Base-by-base conservation (phyloP, 2,113 vertebrate genomes). In the Suncus etruscus region DNA sequence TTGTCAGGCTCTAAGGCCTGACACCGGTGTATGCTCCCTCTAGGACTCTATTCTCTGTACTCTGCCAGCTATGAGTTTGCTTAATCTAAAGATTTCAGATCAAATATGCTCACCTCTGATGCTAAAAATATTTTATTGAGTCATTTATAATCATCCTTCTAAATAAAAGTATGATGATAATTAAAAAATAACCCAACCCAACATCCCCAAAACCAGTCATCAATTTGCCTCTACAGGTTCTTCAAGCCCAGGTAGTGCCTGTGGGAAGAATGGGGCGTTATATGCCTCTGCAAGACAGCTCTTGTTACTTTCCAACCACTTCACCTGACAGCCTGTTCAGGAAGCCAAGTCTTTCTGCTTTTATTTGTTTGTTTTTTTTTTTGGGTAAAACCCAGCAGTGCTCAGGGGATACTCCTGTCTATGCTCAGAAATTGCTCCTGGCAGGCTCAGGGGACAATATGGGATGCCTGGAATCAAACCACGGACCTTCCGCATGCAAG, bases 261-360 rank as follows among this genome's bases (percentile, higher is more conserved):
- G 32, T 12, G 22, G 65, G 69, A 18, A 20, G 54, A 16, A 61
- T 1, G 58, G 24, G 65, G 69, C 1, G 2, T n/a, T 16, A 3
- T 9, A 3, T 20, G 73, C 50, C 58, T 20, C 39, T 7, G 24
- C 70, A 11, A 48, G 69, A 69, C 47, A 1, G 89, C 63, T 88
- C 72, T 20, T 83, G 45, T 27, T 20, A n/a, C 58, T 50, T 86
- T 79, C 2, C 39, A 61, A 66, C 54, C 39, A 11, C 2, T 93
- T 80, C 73, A 24, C 2, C 69, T 66, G 94, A 65, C 58, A 20
- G 70, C 29, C 29, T 54, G 2, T 9, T n/a, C 18, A 90, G 92
- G 83, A 58, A 90, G 75, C 74, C 22, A 27, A 87, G 72, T 78
- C 73, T 78, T 68, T 90, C 91, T 79, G 68, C 11, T 90, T 89